These are phyloP conservation scores for Phoxinus dragarum DNA, from an alignment of 2,797 vertebrate genomes.

Conservation along the genomic window DNA sequence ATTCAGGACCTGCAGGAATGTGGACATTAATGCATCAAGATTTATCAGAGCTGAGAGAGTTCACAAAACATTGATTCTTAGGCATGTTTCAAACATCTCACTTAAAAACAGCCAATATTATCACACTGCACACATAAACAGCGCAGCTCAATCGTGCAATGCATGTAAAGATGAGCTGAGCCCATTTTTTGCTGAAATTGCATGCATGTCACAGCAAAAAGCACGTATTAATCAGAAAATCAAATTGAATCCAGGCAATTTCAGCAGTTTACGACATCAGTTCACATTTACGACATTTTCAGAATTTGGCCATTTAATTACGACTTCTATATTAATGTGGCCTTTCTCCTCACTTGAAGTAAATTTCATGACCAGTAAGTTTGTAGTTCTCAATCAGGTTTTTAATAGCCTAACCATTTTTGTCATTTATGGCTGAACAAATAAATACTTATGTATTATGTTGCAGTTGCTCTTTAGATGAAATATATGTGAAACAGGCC, in stretches of 20 bases:
- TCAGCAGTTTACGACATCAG: neutral
- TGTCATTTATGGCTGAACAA: neutral
- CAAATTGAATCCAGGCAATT: neutral
- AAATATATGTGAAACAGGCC: neutral
- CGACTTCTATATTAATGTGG: neutral
- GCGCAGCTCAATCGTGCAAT: neutral
- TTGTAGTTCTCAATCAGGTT: neutral
- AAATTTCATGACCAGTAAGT: neutral
- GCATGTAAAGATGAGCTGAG: neutral
- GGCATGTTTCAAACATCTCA: neutral
- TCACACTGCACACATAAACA: neutral
- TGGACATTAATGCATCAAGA: neutral
- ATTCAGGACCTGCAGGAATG: constrained; percentile 78
- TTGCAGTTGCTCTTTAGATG: neutral
- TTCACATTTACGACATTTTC: neutral
- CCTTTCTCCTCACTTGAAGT: neutral
- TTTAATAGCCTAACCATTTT: neutral
- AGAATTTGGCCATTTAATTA: neutral
- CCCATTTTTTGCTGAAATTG: neutral
- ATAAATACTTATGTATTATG: neutral
- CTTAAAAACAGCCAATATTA: neutral
- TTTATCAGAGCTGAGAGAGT: neutral
- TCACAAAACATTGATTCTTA: neutral
- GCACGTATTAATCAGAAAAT: neutral
- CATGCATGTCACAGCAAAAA: neutral